Percentiles rank a stretch among this genome's conserved stretches.
These are phyloP conservation scores for Erebia palarica DNA, from an alignment of 2,888 invertebrate genomes.

Conservation along the genomic window DNA sequence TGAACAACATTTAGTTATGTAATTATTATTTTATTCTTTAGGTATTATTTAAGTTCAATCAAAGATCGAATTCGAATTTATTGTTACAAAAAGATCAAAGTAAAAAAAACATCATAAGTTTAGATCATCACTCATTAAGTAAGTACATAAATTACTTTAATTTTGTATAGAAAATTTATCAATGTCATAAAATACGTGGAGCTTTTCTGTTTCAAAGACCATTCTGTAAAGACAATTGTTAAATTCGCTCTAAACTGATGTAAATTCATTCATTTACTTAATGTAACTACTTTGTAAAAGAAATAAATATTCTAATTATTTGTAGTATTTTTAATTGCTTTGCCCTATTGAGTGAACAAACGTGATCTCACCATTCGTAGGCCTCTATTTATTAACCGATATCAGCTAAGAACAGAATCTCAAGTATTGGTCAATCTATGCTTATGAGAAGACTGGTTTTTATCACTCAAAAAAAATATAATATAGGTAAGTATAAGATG, in stretches of 20 bases:
- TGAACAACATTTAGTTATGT: neutral
- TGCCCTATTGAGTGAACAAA: neutral
- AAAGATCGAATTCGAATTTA: neutral
- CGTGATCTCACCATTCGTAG: no score
- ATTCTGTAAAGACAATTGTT: neutral
- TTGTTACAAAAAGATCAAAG: neutral
- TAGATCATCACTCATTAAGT: neutral
- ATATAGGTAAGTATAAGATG: no score
- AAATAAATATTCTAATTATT: conserved; percentile 8
- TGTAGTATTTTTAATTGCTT: neutral
- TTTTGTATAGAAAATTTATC: neutral
- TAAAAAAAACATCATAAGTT: no score
- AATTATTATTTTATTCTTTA: neutral
- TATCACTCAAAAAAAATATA: no score
- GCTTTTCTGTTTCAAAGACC: neutral
- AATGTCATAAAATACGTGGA: neutral
- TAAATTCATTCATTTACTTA: neutral
- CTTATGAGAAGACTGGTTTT: no score
- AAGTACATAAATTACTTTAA: neutral
- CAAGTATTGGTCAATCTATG: no score
- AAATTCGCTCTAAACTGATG: neutral
- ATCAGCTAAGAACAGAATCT: no score
- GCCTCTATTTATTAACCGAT: no score
- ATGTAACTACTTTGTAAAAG: neutral
- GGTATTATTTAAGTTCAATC: neutral